Base-by-base conservation (phyloP, 2,113 vertebrate genomes). In the Pleuronectes platessa region DNA sequence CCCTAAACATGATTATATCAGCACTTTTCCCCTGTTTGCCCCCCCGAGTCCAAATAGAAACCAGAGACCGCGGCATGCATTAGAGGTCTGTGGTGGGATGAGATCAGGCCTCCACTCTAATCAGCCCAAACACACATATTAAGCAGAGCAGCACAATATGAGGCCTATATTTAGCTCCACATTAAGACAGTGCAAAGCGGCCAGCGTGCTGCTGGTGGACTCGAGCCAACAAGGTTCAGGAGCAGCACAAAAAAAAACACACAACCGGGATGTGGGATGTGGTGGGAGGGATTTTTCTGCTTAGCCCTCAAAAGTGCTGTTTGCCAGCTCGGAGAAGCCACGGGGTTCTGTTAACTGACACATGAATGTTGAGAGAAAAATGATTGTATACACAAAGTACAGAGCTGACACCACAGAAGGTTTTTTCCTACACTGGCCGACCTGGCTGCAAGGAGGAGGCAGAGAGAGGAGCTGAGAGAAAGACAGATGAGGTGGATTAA, bases 131-230 rank as follows among this genome's bases (percentile, higher is more conserved):
- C 84, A 86, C 86, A 90, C 83, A 84, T 68, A 90, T 86, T 84
- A 86, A 78, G 64, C 71, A 55, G 78, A 83, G 78, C 80, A 27
- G 88, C 86, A 87, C 84, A 91, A 88, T 85, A 10, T 73, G 2
- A 79, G 68, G 65, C 70, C 87, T 92, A 92, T 92, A 91, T 91
- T 93, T 93, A 93, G 91, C 88, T 77, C 74, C 23, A 55, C 78
- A 78, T 86, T 88, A 86, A 89, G 88, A 87, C 74, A 70, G 59
- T 70, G 88, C 82, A 59, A 56, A 37, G 77, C 59, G 76, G 74
- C 78, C 81, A 85, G 80, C 60, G 4, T 35, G 82, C 65, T 18
- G 74, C 27, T 12, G 77, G 80, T 91, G 89, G 90, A 90, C 5
- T 21, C 27, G 0, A 68, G 86, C 86, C 90, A 89, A 74, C 37